These are phyloP conservation scores for Dendrolimus pini DNA, from an alignment of 2,888 invertebrate genomes.

Conservation along the genomic window DNA sequence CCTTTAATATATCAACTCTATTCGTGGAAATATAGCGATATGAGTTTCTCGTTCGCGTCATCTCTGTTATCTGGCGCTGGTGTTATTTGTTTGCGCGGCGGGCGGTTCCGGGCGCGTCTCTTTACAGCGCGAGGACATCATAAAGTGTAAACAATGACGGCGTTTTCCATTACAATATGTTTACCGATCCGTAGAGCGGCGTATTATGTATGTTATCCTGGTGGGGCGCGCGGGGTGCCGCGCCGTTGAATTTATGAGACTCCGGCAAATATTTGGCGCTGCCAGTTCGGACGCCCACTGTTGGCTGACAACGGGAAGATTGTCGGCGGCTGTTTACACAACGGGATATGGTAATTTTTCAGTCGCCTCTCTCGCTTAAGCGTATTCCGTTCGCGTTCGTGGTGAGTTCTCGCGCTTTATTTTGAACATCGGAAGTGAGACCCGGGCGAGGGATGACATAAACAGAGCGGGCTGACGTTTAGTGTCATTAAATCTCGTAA, in stretches of 20 bases:
- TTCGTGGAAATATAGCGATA: constrained; percentile 1
- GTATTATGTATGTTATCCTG: constrained; percentile 76
- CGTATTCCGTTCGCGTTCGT: constrained; percentile 37
- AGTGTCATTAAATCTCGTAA: constrained; percentile 75
- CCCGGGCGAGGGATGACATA: constrained; percentile 46
- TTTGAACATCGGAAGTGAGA: constrained; percentile 37
- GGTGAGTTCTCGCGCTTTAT: constrained; percentile 18
- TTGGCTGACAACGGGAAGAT: constrained; percentile 71
- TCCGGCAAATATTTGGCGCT: constrained; percentile 73
- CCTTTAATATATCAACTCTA: constrained; percentile 4
- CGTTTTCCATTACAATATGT: constrained; percentile 77
- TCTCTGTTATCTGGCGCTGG: constrained; percentile 17
- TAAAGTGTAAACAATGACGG: constrained; percentile 74
- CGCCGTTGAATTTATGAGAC: constrained; percentile 70
- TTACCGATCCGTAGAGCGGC: constrained; percentile 72
- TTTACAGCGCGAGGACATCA: constrained; percentile 69
- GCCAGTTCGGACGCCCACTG: constrained; percentile 59
- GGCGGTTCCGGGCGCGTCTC: constrained; percentile 51
- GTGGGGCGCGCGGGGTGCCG: constrained; percentile 61
- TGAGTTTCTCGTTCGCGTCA: not conserved
- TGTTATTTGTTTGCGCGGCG: constrained; percentile 32
- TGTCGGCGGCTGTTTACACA: constrained; percentile 66
- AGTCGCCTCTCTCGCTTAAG: constrained; percentile 37
- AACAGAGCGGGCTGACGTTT: constrained; percentile 57
- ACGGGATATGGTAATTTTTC: constrained; percentile 67